These are phyloP conservation scores for Arctopsyche grandis DNA, from an alignment of 1,140 invertebrate species.

Conservation along the genomic window DNA sequence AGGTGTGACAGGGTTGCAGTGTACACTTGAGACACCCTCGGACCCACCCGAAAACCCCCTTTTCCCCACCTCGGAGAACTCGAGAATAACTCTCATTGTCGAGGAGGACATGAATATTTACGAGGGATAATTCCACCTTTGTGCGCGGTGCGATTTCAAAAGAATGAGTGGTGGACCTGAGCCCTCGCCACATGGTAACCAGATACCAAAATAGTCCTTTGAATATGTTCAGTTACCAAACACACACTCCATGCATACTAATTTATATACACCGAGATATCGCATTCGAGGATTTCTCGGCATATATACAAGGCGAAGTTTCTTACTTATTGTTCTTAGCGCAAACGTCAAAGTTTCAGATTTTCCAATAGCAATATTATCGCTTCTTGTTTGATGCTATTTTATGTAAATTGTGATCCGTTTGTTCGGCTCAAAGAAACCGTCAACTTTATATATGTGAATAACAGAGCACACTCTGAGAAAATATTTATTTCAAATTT, in stretches of 20 bases:
- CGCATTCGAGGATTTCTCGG: neutral
- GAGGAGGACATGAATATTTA: constrained; percentile 28
- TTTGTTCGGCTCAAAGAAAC: neutral
- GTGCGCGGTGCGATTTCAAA: constrained; percentile 16
- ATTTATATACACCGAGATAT: neutral
- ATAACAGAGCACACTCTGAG: too few species aligned
- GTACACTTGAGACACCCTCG: constrained; percentile 3
- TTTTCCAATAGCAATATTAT: neutral
- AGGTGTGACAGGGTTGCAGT: neutral
- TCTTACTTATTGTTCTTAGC: constrained; percentile 5
- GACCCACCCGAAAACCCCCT: neutral
- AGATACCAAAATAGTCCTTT: neutral
- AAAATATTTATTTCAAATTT: too few species aligned
- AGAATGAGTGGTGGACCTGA: constrained; percentile 3
- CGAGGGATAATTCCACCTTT: constrained; percentile 28
- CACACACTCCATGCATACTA: neutral
- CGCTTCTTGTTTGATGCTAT: neutral
- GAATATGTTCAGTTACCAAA: neutral
- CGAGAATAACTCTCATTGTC: constrained; percentile 8
- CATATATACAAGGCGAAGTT: neutral
- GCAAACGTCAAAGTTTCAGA: neutral
- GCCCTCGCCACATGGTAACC: neutral
- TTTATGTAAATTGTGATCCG: constrained; percentile 6
- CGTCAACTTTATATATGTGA: too few species aligned
- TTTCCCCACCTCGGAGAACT: neutral